Conservation (phyloP, 37 sponge, comb jelly and placozoan genomes). For the Theonella swinhoei region DNA sequence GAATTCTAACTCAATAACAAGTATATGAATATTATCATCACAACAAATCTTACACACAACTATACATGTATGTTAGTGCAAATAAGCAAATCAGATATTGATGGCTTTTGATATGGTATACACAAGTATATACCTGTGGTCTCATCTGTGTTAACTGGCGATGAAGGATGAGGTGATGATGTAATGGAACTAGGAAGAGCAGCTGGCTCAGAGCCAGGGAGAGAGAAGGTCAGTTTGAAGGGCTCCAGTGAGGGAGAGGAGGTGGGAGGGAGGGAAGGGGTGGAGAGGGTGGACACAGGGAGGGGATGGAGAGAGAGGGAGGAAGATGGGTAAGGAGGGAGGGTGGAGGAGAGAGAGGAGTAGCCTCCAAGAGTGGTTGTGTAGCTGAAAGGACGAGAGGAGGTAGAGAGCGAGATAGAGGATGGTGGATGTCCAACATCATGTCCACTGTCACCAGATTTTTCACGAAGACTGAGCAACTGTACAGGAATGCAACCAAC, state of each 20-base stretch:
- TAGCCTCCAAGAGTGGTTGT: neutral
- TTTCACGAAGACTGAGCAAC: neutral
- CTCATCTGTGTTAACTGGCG: neutral
- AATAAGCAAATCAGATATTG: neutral
- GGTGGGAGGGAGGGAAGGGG: neutral
- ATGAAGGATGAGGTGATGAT: neutral
- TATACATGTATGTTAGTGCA: no score
- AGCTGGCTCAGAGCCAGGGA: neutral
- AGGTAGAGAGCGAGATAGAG: neutral
- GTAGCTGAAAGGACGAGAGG: neutral
- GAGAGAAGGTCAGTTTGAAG: neutral
- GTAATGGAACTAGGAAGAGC: neutral
- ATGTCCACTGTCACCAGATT: neutral
- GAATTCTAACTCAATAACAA: no score
- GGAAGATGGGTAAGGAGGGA: neutral
- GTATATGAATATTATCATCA: no score
- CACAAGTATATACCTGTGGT: neutral
- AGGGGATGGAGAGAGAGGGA: no score
- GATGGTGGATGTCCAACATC: no score
- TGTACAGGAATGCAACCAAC: neutral
- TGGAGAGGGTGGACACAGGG: neutral
- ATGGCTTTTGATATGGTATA: neutral
- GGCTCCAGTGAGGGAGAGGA: neutral
- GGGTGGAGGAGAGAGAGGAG: conserved; percentile 1
- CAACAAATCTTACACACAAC: neutral